Percentiles rank a stretch among this genome's conserved stretches.
Evolutionary conservation across 2,113 vertebrate genomes (phyloP).

Genomic region (Campylomormyrus tamandua): DNA sequence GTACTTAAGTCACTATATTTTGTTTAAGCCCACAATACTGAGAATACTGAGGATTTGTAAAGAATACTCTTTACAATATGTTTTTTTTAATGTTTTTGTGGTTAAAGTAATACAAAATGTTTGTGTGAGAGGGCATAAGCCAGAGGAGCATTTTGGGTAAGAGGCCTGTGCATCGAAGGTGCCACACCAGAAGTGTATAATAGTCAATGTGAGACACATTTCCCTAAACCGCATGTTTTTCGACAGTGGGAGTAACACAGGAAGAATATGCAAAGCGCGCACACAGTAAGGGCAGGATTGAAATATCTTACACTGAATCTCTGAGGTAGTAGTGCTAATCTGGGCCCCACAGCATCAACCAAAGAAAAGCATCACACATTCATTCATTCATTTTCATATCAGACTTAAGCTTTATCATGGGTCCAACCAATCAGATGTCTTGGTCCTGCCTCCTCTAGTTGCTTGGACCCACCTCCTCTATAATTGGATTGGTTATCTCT

Average conservation of each 20-base stretch:
- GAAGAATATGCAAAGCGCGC: not conserved
- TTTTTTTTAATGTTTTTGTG: not conserved
- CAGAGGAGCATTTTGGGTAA: not conserved
- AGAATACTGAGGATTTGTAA: not conserved
- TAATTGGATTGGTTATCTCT: too few species aligned
- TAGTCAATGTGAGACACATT: not conserved
- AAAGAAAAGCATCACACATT: not conserved
- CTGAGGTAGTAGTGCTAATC: not conserved
- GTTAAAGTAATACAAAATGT: not conserved
- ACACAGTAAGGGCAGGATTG: not conserved
- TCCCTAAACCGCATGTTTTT: not conserved
- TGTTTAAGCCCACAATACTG: not conserved
- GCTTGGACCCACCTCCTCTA: too few species aligned
- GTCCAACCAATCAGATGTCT: too few species aligned
- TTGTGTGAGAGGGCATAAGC: not conserved
- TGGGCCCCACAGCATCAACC: not conserved
- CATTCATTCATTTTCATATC: not conserved
- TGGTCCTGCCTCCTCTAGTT: too few species aligned
- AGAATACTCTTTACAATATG: not conserved
- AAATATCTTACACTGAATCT: not conserved
- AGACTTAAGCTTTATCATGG: not conserved
- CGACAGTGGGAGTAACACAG: not conserved
- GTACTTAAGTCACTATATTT: not conserved
- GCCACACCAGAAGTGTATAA: not conserved
- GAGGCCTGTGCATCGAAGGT: not conserved